Percentiles rank a stretch among this genome's conserved stretches.
These are phyloP conservation scores for Brachionichthys hirsutus DNA, from an alignment of 2,113 vertebrate species.

Conservation along the genomic window DNA sequence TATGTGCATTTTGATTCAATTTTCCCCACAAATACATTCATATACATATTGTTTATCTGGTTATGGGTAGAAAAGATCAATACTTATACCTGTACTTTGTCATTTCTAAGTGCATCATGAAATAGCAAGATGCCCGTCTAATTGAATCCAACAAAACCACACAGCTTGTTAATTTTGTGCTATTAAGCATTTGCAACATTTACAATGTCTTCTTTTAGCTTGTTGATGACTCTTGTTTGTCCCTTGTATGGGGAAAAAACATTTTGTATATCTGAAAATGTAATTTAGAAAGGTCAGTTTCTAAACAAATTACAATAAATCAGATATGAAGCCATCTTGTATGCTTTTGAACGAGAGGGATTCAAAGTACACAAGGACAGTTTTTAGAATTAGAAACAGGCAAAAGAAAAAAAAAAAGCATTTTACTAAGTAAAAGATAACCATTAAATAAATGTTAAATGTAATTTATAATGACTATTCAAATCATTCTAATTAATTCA, in stretches of 20 bases:
- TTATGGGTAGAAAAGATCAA: conserved; percentile 95
- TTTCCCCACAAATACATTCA: conserved; percentile 92
- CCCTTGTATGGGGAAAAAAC: conserved; percentile 85
- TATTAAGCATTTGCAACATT: conserved; percentile 91
- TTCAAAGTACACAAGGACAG: conserved; percentile 27
- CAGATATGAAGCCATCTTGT: conserved; percentile 50
- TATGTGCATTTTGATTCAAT: conserved; percentile 99
- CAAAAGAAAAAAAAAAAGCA: neutral
- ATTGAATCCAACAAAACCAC: conserved; percentile 92
- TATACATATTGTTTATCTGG: conserved; percentile 99
- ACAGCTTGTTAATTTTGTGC: conserved; percentile 92
- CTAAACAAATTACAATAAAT: conserved; percentile 79
- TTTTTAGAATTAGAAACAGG: conserved; percentile 1
- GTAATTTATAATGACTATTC: conserved; percentile 1
- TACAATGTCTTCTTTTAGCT: conserved; percentile 78
- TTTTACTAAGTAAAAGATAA: neutral
- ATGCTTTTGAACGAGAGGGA: conserved; percentile 32
- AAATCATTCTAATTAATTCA: conserved; percentile 32
- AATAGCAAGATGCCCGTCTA: conserved; percentile 90
- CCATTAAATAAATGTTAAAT: no score
- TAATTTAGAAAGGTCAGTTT: conserved; percentile 94
- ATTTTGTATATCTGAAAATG: conserved; percentile 92
- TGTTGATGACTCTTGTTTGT: conserved; percentile 77
- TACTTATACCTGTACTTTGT: conserved; percentile 96
- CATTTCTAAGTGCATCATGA: conserved; percentile 98